phyloP scores from a whole-genome alignment of 2,888 invertebrate genomes.

The Calliopum simillimum region DNA sequence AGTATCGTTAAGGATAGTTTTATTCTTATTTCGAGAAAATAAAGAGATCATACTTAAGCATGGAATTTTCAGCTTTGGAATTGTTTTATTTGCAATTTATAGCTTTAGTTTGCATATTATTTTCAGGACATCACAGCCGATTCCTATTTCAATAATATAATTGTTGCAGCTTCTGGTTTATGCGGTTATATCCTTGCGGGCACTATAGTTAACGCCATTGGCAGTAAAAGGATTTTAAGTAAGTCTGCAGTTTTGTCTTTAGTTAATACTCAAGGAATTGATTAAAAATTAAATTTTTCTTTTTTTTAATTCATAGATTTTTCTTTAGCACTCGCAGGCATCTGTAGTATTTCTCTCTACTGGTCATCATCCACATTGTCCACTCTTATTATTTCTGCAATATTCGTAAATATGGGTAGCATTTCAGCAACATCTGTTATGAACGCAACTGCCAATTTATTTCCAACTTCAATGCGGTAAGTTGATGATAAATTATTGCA shows the following conservation, averaged over 20 bases:
- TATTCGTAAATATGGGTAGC: slow-evolving; percentile 63
- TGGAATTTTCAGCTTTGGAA: too few species aligned
- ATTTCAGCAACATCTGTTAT: slow-evolving; percentile 50
- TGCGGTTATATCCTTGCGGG: slow-evolving; percentile 72
- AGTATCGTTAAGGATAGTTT: too few species aligned
- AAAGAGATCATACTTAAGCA: too few species aligned
- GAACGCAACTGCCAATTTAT: slow-evolving; percentile 49
- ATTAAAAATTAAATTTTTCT: slow-evolving; percentile 18
- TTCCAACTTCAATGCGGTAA: slow-evolving; percentile 54
- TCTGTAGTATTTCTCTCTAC: slow-evolving; percentile 69
- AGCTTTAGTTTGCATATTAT: too few species aligned
- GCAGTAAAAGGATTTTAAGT: slow-evolving; percentile 70
- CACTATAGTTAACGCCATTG: slow-evolving; percentile 68
- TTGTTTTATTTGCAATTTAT: too few species aligned
- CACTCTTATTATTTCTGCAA: slow-evolving; percentile 69
- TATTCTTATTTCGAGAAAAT: too few species aligned
- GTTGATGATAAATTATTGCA: neutral
- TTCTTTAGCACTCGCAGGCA: slow-evolving; percentile 67
- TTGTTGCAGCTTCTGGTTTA: slow-evolving; percentile 73
- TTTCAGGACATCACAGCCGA: slow-evolving; percentile 59
- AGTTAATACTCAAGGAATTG: too few species aligned
- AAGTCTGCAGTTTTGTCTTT: slow-evolving; percentile 47
- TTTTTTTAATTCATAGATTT: slow-evolving; percentile 49
- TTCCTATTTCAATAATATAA: slow-evolving; percentile 76
- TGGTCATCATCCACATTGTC: slow-evolving; percentile 68